Percentiles rank a stretch among this genome's conserved stretches.
Evolutionary conservation across 2,113 vertebrate species (phyloP).

Genomic region (Phyllopteryx taeniolatus): DNA sequence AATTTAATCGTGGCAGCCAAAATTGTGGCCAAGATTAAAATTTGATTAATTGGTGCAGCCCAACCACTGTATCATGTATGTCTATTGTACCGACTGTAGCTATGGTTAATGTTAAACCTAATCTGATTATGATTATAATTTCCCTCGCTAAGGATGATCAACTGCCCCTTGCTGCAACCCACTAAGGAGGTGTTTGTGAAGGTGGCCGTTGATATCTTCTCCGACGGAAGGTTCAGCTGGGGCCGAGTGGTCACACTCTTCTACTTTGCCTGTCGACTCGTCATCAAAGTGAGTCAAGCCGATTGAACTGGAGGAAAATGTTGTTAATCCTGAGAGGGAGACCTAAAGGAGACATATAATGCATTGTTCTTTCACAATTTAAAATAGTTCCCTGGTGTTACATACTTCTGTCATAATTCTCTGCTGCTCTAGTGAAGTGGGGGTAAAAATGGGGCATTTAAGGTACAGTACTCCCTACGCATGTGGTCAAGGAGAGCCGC

Average conservation of each 20-base stretch:
- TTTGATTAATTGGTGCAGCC: no score
- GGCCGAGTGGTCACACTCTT: slow-evolving; percentile 88
- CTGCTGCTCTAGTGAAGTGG: no score
- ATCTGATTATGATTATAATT: neutral
- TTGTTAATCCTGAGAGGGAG: neutral
- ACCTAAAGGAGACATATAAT: no score
- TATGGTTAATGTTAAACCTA: neutral
- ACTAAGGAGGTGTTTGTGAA: slow-evolving; percentile 79
- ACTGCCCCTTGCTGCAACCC: slow-evolving; percentile 68
- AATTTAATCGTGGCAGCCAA: no score
- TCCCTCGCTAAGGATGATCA: slow-evolving; percentile 77
- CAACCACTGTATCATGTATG: no score
- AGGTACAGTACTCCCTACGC: no score
- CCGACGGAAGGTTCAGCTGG: slow-evolving; percentile 90
- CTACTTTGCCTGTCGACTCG: slow-evolving; percentile 88
- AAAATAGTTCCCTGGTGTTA: no score
- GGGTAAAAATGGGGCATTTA: no score
- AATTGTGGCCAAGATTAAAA: no score
- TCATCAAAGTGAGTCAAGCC: slow-evolving; percentile 69
- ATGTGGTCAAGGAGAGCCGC: no score
- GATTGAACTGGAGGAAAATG: neutral
- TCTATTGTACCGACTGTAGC: neutral
- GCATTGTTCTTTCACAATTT: no score
- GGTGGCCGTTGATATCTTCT: slow-evolving; percentile 84
- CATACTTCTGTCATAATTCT: no score